These are phyloP conservation scores for Haliclona indistincta DNA, from an alignment of 37 sponge, comb jelly and placozoan genomes.

Conservation along the genomic window DNA sequence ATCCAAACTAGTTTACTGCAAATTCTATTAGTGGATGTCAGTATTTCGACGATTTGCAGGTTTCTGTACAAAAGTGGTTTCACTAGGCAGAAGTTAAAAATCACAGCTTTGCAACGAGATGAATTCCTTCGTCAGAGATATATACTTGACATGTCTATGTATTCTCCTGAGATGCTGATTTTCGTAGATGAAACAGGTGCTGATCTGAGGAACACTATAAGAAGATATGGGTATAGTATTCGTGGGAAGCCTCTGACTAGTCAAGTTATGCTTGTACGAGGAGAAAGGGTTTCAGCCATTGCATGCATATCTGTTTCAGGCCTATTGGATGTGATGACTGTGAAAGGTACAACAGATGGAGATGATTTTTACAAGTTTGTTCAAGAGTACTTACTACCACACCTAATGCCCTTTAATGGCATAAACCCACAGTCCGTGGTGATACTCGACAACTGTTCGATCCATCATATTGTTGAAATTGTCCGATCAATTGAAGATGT, in stretches of 20 bases:
- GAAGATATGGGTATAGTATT: conserved; percentile 41
- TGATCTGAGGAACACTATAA: conserved; percentile 10
- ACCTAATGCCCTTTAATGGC: conserved; percentile 24
- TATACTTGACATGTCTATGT: conserved; percentile 13
- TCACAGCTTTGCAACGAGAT: neutral
- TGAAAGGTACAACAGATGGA: neutral
- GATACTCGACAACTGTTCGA: too few relatives aligned
- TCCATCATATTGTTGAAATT: too few relatives aligned
- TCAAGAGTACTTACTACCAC: conserved; percentile 9
- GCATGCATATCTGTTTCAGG: conserved; percentile 29
- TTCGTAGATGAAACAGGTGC: conserved; percentile 33
- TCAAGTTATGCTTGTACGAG: conserved; percentile 19
- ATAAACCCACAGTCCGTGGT: neutral
- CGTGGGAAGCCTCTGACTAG: conserved; percentile 14
- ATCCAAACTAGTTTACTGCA: too few relatives aligned
- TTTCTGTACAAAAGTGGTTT: conserved; percentile 10
- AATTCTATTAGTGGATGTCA: too few relatives aligned
- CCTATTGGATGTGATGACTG: conserved; percentile 18
- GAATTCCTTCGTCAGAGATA: neutral
- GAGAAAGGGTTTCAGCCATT: conserved; percentile 45
- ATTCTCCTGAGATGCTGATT: conserved; percentile 25
- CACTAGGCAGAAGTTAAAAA: neutral
- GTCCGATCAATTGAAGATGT: too few relatives aligned
- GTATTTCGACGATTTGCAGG: neutral
- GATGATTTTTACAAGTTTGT: neutral